These are phyloP conservation scores for Aix galericulata DNA, from an alignment of 2,113 vertebrate genomes.

Conservation along the genomic window DNA sequence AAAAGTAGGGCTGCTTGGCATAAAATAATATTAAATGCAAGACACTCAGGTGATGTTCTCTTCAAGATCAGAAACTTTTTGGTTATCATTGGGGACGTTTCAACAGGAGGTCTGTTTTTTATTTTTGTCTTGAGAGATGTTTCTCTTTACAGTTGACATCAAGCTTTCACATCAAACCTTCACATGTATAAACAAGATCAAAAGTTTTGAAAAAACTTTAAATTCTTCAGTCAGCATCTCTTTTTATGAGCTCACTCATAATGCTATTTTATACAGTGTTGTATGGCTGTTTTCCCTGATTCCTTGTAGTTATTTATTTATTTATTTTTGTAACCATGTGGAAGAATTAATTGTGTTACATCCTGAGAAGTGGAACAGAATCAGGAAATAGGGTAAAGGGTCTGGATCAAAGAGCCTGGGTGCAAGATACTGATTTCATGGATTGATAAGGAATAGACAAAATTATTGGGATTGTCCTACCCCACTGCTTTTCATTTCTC, in stretches of 20 bases:
- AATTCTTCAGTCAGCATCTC: constrained; percentile 55
- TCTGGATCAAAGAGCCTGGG: neutral
- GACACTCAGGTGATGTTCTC: neutral
- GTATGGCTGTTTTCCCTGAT: neutral
- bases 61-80: constrained; percentile 55
- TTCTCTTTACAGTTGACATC: constrained; percentile 41
- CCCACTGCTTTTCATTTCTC: neutral
- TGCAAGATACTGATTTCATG: neutral
- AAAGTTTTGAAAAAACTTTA: constrained; percentile 63
- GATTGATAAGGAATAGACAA: neutral
- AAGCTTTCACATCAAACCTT: constrained; percentile 50
- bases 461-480: neutral
- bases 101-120: constrained; percentile 25
- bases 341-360: neutral
- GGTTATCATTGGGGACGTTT: constrained; percentile 1
- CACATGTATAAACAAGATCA: constrained; percentile 57
- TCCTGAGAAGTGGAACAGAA: neutral
- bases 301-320: neutral
- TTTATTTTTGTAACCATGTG: neutral
- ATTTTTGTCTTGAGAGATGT: constrained; percentile 1
- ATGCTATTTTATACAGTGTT: neutral
- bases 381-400: neutral
- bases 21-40: constrained; percentile 41
- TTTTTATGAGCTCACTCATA: constrained; percentile 45
- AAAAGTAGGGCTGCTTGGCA: constrained; percentile 35